Evolutionary conservation across 2,797 vertebrate species (phyloP).

Genomic region (Lithobates pipiens): DNA sequence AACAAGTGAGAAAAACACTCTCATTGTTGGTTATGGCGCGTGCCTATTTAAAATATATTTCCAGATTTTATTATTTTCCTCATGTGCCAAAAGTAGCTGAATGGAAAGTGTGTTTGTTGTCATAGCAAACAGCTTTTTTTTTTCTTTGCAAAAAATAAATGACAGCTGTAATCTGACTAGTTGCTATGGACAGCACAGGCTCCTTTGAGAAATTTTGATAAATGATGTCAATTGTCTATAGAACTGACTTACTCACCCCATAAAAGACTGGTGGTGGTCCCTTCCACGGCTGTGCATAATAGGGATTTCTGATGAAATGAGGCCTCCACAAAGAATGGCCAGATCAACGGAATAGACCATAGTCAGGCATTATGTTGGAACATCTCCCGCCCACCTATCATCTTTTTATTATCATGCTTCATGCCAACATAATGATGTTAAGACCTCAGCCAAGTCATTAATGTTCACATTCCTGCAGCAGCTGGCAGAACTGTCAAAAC

Average conservation of each 20-base stretch:
- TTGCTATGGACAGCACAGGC: not conserved
- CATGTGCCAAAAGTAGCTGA: not conserved
- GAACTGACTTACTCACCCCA: constrained; percentile 3
- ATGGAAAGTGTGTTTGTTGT: not conserved
- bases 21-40: too few relatives aligned
- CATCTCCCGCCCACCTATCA: constrained; percentile 4
- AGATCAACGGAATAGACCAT: not conserved
- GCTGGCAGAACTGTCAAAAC: constrained; percentile 7
- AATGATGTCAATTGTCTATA: not conserved
- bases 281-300: not conserved
- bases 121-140: not conserved
- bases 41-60: not conserved
- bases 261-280: constrained; percentile 5
- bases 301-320: constrained; percentile 1
- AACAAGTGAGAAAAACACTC: not conserved
- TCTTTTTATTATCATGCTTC: constrained; percentile 5
- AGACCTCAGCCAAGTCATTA: not conserved
- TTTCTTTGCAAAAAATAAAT: not conserved
- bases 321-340: constrained; percentile 4
- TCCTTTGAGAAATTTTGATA: not conserved
- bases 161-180: not conserved
- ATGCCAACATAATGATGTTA: constrained; percentile 1
- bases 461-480: not conserved
- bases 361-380: not conserved
- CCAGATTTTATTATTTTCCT: not conserved